Percentiles rank a stretch among this genome's conserved stretches.
phyloP scores from a whole-genome alignment of 2,888 invertebrate species.

The Malthinus seriepunctatus region DNA sequence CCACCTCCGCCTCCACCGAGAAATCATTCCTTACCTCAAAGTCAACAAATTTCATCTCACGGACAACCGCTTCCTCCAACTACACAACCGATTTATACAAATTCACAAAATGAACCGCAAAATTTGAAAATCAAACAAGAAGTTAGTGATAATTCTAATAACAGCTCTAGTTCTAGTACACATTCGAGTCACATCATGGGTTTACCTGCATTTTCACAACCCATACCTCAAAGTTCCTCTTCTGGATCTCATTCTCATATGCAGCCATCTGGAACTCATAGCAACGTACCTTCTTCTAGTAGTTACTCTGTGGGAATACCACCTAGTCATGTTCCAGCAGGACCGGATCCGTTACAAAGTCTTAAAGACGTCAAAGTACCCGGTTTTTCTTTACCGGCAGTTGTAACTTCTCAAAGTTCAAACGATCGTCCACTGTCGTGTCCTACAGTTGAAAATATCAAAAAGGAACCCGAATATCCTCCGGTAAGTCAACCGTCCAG shows the following conservation, averaged over 20 bases:
- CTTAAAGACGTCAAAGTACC: slow-evolving; percentile 80
- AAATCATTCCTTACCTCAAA: slow-evolving; percentile 14
- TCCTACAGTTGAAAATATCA: slow-evolving; percentile 71
- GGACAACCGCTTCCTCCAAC: slow-evolving; percentile 20
- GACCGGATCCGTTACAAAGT: slow-evolving; percentile 72
- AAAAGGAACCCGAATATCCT: slow-evolving; percentile 70
- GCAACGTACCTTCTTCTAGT: slow-evolving; percentile 9
- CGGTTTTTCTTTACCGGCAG: slow-evolving; percentile 62
- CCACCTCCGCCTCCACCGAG: slow-evolving; percentile 40
- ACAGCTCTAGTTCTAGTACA: neutral
- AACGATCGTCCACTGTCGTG: slow-evolving; percentile 59
- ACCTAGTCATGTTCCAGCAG: slow-evolving; percentile 30
- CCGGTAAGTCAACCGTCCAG: slow-evolving; percentile 41
- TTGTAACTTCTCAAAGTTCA: slow-evolving; percentile 26
- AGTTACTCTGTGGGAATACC: slow-evolving; percentile 14
- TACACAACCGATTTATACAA: slow-evolving; percentile 30
- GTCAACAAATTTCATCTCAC: slow-evolving; percentile 2
- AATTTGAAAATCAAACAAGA: slow-evolving; percentile 76
- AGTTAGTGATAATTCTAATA: slow-evolving; percentile 55
- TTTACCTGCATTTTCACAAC: slow-evolving; percentile 14
- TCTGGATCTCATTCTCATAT: slow-evolving; percentile 9
- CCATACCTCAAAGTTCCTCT: neutral
- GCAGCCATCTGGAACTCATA: slow-evolving; percentile 7
- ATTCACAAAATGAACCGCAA: slow-evolving; percentile 64
- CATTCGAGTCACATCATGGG: slow-evolving; percentile 8